Evolutionary conservation across 2,113 vertebrate genomes (phyloP).

Genomic region (Festucalex cinctus): DNA sequence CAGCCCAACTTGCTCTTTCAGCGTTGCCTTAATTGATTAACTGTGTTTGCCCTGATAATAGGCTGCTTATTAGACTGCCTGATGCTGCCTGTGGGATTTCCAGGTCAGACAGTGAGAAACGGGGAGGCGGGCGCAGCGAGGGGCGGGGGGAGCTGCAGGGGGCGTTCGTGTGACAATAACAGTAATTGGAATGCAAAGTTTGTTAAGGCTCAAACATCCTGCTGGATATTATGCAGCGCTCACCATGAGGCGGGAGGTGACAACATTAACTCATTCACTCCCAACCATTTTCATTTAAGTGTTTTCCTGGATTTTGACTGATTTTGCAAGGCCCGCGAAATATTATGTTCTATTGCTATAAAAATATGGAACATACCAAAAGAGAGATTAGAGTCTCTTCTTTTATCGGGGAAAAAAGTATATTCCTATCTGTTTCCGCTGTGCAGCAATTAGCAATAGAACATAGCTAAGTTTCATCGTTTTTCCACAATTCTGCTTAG

Average conservation of each 20-base stretch:
- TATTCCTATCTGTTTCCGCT: too few species aligned
- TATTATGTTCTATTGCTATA: too few species aligned
- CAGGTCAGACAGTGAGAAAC: conserved; percentile 38
- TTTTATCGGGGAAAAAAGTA: too few species aligned
- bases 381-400: too few species aligned
- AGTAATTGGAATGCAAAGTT: conserved; percentile 56
- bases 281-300: too few species aligned
- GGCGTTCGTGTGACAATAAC: conserved; percentile 32
- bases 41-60: conserved; percentile 52
- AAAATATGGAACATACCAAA: too few species aligned
- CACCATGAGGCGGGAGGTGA: conserved; percentile 46
- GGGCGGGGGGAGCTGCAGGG: neutral
- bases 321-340: too few species aligned
- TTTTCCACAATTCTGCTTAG: too few species aligned
- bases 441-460: too few species aligned
- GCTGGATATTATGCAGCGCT: conserved; percentile 49
- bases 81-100: conserved; percentile 44
- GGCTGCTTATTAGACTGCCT: conserved; percentile 53
- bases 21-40: conserved; percentile 63
- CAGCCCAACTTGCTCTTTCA: conserved; percentile 44
- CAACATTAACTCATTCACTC: too few species aligned
- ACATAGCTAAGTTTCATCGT: too few species aligned
- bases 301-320: too few species aligned
- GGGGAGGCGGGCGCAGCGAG: neutral
- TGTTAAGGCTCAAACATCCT: conserved; percentile 39